These are phyloP conservation scores for Diachrysia chrysitis DNA, from an alignment of 2,888 invertebrate genomes.

Conservation along the genomic window DNA sequence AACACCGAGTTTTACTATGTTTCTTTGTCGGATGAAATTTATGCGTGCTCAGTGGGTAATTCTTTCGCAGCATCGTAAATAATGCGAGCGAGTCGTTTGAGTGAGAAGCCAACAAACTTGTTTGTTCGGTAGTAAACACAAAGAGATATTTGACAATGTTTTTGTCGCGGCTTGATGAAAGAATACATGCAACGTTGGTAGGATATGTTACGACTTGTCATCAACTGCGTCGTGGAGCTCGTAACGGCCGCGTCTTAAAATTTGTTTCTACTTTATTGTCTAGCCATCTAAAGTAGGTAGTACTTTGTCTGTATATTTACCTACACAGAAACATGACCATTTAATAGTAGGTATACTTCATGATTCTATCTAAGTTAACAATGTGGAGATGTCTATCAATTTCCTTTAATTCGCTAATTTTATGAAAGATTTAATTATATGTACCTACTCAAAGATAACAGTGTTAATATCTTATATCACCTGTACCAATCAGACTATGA, in stretches of 20 bases:
- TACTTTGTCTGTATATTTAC: not conserved
- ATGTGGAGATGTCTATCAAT: too few species aligned
- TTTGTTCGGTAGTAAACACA: constrained; percentile 49
- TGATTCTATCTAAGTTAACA: too few species aligned
- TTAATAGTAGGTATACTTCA: too few species aligned
- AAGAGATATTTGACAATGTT: constrained; percentile 50
- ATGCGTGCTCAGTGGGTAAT: constrained; percentile 40
- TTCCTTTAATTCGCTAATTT: too few species aligned
- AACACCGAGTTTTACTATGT: constrained; percentile 26
- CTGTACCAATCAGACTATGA: too few species aligned
- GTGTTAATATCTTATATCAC: too few species aligned
- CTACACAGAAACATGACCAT: too few species aligned
- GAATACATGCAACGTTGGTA: constrained; percentile 46
- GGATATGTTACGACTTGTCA: constrained; percentile 48
- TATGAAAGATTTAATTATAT: too few species aligned
- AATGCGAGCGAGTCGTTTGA: constrained; percentile 44
- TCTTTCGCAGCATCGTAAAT: constrained; percentile 48
- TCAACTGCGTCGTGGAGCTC: constrained; percentile 29
- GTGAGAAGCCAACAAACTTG: constrained; percentile 51
- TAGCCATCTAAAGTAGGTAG: constrained; percentile 4
- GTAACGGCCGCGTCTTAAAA: constrained; percentile 11
- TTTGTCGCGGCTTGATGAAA: constrained; percentile 51
- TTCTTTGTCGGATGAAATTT: constrained; percentile 37
- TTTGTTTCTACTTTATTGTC: constrained; percentile 28
- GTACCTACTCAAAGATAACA: too few species aligned